phyloP scores from a whole-genome alignment of 1,140 invertebrate species.

The Hormaphis cornu region DNA sequence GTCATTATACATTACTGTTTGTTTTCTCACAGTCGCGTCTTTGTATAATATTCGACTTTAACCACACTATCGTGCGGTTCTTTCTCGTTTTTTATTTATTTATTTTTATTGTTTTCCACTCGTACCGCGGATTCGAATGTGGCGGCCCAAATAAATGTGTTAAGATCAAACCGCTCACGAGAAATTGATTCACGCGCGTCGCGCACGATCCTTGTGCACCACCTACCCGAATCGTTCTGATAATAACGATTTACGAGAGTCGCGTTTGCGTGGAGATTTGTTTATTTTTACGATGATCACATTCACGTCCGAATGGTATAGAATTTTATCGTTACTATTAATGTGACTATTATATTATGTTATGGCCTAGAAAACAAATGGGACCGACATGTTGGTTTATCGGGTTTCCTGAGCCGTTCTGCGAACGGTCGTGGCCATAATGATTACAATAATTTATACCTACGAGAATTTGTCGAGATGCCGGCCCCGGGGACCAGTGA shows the following conservation, averaged over 20 bases:
- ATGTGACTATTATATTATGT: too few relatives aligned
- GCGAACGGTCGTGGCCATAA: neutral
- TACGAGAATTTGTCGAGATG: too few relatives aligned
- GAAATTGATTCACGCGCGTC: neutral
- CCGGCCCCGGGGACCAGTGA: neutral
- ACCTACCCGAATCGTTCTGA: neutral
- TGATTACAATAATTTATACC: neutral
- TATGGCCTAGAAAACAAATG: slow-evolving; percentile 4
- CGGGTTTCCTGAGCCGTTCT: neutral
- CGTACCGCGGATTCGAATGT: neutral
- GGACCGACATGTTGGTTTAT: neutral
- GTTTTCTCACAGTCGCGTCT: too few relatives aligned
- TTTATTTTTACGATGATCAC: neutral
- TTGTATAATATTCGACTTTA: too few relatives aligned
- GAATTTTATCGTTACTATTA: too few relatives aligned
- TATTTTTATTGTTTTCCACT: neutral
- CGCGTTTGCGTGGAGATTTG: neutral
- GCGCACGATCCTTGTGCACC: neutral
- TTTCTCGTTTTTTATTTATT: too few relatives aligned
- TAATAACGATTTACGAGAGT: neutral
- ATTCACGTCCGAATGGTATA: neutral
- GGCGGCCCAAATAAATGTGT: neutral
- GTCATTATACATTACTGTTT: neutral
- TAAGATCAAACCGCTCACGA: too few relatives aligned
- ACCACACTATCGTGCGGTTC: too few relatives aligned